Base-by-base conservation (phyloP, 2,113 vertebrate genomes). In the Rhinogobius similis region DNA sequence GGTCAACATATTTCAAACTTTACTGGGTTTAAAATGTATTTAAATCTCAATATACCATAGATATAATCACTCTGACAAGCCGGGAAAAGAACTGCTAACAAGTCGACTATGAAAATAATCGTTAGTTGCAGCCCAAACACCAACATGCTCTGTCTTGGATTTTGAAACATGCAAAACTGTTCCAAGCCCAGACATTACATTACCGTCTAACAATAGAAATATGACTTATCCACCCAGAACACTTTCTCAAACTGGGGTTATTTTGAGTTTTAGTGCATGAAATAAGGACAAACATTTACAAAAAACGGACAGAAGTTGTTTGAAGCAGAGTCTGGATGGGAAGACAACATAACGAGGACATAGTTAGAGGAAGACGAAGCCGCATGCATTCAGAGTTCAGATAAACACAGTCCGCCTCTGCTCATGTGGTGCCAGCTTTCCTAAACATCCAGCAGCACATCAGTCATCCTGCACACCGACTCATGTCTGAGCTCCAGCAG, bases 371-470 rank as follows among this genome's bases (percentile, higher is more conserved):
- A 65, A 46, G 55, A 70, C 27, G 63, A 84, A 87, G 79, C 86
- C 80, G 75, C 81, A 76, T 78, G 70, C 82, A 82, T 73, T 78
- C 68, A 41, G 8, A 62, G 70, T 38, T 68, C 2, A 81, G 76
- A 84, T 70, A 86, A 87, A 90, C 84, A 87, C 61, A 38, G 29
- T 29, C 56, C 18, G 64, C 38, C 63, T 70, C 67, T 70, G 65
- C 58, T 65, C 38, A 65, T 52, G 36, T 5, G 73, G 70, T 81
- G 78, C 83, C 85, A 84, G 76, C 62, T 85, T 89, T 89, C 86
- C 79, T 72, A 89, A 86, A 83, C 76, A 36, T 81, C 79, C 66
- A 63, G 44, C 55, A 36, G 71, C 55, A 69, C 12, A 67, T 82
- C 79, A 66, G 67, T 86, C 79, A 82, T 77, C 36, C 63, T 26